Evolutionary conservation across 2,113 vertebrate genomes (phyloP), one percentile per base, ranked within the genome.

Genomic region (Hippotragus niger): DNA sequence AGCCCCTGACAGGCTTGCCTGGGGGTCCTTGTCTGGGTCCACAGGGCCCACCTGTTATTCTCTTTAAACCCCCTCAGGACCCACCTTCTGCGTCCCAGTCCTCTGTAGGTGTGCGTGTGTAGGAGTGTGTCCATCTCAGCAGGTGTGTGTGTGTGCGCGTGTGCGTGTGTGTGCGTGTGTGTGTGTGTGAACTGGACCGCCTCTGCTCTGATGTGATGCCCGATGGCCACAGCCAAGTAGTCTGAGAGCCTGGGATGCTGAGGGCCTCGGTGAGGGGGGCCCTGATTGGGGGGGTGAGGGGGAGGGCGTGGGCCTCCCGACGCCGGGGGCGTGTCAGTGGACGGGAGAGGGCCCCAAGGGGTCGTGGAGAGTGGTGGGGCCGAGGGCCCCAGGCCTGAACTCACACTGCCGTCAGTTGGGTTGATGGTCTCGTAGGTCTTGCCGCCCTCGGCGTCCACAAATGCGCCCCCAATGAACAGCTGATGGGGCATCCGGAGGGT

Each of bases 401-500:
- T 99, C 95, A 99, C 99, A 33, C 99, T 99, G 94, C 99, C 99
- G 71, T 99, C 99, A 16, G 99, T 98, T 19, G 99, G 99, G 97
- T 99, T 99, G 98, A 99, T 93, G 84, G 99, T 99, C 57, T 99
- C 98, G 1, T 96, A 99, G 27, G 99, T 99, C 98, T 99, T 99
- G 80, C 96, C 97, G 23, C 98, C 98, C 97, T 99, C 99, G 0
- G 99, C 98, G 64, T 99, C 97, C 91, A 99, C 78, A 93, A 99
- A 99, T 1, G 90, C 92, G 0, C 99, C 99, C 45, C 99, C 99
- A 33, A 99, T 99, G 97, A 99, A 99, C 92, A 99, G 99, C 67
- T 99, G 99, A 97, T 99, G 98, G n/a, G 99, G 99, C 97, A 99
- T 99, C 50, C 92, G 99, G 94, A 99, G 93, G 5, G 98, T 99